phyloP scores from a whole-genome alignment of 2,113 vertebrate species.

The Spheniscus mendiculus region DNA sequence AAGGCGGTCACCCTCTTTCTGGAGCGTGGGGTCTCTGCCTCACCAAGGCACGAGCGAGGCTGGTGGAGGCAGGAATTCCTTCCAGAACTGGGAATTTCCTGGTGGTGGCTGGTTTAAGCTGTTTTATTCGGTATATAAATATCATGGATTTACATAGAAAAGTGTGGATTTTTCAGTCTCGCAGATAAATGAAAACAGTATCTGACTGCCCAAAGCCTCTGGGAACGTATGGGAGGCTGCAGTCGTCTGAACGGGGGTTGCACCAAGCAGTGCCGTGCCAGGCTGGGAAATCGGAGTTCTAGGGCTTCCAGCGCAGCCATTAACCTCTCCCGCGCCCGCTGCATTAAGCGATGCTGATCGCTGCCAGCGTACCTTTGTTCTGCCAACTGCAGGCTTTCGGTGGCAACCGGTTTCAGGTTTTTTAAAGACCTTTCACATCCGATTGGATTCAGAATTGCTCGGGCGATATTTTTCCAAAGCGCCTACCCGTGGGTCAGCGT shows the following conservation, averaged over 20 bases:
- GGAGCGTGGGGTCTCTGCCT: not conserved
- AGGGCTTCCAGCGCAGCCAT: not conserved
- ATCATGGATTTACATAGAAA: not conserved
- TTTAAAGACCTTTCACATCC: not conserved
- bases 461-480: not conserved
- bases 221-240: not conserved
- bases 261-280: accelerated
- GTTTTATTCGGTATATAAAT: not conserved
- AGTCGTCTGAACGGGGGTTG: not conserved
- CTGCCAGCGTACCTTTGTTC: not conserved
- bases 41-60: not conserved
- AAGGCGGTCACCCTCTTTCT: not conserved
- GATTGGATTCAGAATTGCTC: not conserved
- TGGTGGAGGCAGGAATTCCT: not conserved
- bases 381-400: not conserved
- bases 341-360: not conserved
- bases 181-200: not conserved
- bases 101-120: not conserved
- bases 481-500: accelerated
- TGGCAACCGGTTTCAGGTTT: not conserved
- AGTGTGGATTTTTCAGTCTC: not conserved
- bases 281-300: not conserved
- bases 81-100: not conserved
- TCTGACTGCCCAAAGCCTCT: not conserved
- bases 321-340: not conserved